Conservation (phyloP, 2,888 invertebrate species). For the Acanthococcus lagerstroemiae region DNA sequence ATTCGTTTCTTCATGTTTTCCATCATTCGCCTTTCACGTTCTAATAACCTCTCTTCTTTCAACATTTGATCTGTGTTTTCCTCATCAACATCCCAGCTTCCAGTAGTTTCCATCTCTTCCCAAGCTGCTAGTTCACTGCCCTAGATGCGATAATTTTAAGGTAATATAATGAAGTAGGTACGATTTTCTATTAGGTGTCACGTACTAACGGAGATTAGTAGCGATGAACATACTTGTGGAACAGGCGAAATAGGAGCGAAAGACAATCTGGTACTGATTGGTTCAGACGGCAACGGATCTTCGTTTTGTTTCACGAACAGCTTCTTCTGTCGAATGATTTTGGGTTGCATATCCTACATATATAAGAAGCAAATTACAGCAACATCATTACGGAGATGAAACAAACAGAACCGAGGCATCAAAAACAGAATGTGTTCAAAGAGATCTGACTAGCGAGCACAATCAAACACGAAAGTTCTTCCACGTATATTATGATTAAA, state of each 20-base stretch:
- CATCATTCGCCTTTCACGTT: conserved; percentile 7
- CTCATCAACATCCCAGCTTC: conserved; percentile 16
- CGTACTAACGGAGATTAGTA: too few relatives aligned
- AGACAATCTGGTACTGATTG: conserved; percentile 5
- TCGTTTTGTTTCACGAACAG: conserved; percentile 1
- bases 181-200: too few relatives aligned
- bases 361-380: too few relatives aligned
- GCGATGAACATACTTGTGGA: not conserved
- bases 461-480: not conserved
- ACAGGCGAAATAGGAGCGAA: not conserved
- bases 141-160: too few relatives aligned
- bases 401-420: too few relatives aligned
- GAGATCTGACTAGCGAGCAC: too few relatives aligned
- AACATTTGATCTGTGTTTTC: conserved; percentile 15
- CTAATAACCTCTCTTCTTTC: conserved; percentile 14
- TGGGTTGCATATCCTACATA: conserved; percentile 23
- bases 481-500: not conserved
- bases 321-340: conserved; percentile 15
- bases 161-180: too few relatives aligned
- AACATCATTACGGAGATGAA: too few relatives aligned
- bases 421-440: too few relatives aligned
- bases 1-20: conserved; percentile 22
- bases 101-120: conserved; percentile 25
- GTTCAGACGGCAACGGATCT: not conserved
- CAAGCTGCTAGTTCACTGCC: conserved; percentile 10